Base-by-base conservation (phyloP, 2,113 vertebrate species). In the Otus sunia region DNA sequence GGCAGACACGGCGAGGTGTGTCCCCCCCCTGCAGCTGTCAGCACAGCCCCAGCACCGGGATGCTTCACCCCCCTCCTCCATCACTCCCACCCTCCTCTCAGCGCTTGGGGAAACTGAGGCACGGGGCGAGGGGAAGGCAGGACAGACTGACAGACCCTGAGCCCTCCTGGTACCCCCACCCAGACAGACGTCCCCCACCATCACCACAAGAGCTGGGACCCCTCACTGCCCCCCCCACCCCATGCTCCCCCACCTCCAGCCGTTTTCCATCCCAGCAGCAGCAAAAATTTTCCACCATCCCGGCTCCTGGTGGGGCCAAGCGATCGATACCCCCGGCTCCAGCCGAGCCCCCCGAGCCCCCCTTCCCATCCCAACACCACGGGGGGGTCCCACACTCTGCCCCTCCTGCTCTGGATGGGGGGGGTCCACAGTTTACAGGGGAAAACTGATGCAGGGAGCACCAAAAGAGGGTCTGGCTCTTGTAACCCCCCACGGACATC, bases 31-130 rank as follows among this genome's bases (percentile, higher is more conserved):
- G 71, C 49, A 62, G 6, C n/a, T 55, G 47, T 21, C 0, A 4
- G 34, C 17, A 15, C 26, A 37, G 52, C 29, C 62, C 37, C 37
- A 6, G 27, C 16, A 8, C 36, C 4, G 27, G 5, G 68, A 5
- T 18, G n/a, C 27, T 81, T 52, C 49, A 14, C 7, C 22, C 14
- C 13, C 0, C 12, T 39, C 58, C 41, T 20, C 25, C 20, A 12
- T 4, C 4, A 1, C 64, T 34, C 36, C 32, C 36, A 5, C 10
- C 5, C 25, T n/a, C 39, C 26, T 15, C 78, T 30, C 1, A 0
- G 13, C 20, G 12, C 8, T 1, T 0, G 23, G 80, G 72, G 76
- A 87, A 93, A 80, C 76, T 68, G 93, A 93, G 77, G 81, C 76
- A 67, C 4, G 2, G 21, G 45, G 20, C 5, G 1, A 19, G 1